Conservation (phyloP, 2,113 vertebrate species). For the Apteryx mantelli region DNA sequence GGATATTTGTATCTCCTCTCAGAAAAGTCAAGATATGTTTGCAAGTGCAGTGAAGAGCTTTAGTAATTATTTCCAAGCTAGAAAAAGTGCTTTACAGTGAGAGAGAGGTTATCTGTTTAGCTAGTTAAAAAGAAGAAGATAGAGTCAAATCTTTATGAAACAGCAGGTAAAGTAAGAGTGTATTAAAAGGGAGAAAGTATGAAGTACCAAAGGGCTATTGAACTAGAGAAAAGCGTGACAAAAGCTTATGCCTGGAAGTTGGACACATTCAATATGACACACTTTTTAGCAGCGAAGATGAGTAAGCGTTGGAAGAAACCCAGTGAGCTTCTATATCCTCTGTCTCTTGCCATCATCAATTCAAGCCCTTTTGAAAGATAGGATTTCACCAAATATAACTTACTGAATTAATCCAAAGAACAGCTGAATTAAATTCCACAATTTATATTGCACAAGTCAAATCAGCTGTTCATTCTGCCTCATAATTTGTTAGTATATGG, state of each 20-base stretch:
- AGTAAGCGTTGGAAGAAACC: neutral
- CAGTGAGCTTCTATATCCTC: neutral
- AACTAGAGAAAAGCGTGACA: neutral
- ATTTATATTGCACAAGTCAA: neutral
- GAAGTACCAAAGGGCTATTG: neutral
- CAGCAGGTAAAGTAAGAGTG: neutral
- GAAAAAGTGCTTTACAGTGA: neutral
- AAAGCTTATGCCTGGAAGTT: neutral
- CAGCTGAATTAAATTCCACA: neutral
- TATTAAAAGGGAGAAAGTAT: neutral
- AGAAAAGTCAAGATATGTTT: neutral
- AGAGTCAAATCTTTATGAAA: neutral
- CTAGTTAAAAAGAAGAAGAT: neutral
- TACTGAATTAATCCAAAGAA: constrained; percentile 1
- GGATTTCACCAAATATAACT: neutral
- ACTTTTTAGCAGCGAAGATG: neutral
- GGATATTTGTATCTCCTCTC: neutral
- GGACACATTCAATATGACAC: neutral
- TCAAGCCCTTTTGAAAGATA: constrained; percentile 13
- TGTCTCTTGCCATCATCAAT: neutral
- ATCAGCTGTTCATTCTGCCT: constrained; percentile 1
- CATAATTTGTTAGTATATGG: neutral
- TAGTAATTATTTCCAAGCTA: neutral
- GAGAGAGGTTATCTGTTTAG: neutral
- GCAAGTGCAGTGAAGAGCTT: neutral